Conservation (phyloP, 2,113 vertebrate genomes). For the Charadrius vociferus region DNA sequence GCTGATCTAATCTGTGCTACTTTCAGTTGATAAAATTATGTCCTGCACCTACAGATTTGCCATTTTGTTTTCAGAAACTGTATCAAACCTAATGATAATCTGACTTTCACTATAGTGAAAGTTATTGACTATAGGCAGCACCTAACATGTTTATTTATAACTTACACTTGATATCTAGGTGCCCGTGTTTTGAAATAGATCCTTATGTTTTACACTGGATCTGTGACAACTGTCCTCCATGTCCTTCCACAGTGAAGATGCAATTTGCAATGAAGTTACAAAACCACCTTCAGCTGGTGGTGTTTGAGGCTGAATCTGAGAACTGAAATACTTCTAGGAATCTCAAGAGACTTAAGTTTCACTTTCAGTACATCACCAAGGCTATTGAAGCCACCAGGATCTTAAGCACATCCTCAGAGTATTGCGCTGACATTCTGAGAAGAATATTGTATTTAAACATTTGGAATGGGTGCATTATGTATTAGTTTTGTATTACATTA, state of each 20-base stretch:
- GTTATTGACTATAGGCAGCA: background rate
- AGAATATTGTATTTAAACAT: background rate
- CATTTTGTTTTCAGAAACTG: background rate
- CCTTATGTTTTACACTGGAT: background rate
- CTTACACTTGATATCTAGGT: background rate
- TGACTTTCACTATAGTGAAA: background rate
- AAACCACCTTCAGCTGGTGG: background rate
- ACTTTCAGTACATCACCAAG: background rate
- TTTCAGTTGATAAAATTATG: background rate
- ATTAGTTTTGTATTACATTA: background rate
- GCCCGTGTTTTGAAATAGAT: background rate
- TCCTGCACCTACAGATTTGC: background rate
- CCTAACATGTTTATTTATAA: background rate
- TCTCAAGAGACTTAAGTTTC: background rate
- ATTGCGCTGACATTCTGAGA: background rate
- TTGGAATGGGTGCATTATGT: background rate
- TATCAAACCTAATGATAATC: background rate
- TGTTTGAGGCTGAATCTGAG: background rate
- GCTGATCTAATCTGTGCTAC: background rate
- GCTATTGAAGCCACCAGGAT: background rate
- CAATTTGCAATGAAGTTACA: background rate
- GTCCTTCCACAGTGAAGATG: background rate
- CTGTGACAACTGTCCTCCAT: background rate
- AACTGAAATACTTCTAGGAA: background rate
- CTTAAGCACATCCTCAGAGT: background rate